Evolutionary conservation across 2,797 vertebrate genomes (phyloP).

Genomic region (Moxostoma hubbsi): DNA sequence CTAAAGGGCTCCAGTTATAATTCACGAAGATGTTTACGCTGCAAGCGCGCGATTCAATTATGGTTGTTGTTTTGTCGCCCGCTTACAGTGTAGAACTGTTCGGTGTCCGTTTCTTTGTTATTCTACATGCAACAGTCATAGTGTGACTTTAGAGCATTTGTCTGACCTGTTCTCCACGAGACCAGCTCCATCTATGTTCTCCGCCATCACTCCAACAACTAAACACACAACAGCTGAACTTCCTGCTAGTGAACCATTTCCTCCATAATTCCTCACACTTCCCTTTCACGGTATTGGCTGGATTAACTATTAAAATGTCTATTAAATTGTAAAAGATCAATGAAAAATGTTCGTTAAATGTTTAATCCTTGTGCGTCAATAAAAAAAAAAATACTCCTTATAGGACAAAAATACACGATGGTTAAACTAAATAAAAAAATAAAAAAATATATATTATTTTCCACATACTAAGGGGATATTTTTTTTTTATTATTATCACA

Average conservation of each 20-base stretch:
- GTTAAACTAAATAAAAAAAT: too few relatives aligned
- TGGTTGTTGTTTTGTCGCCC: not conserved
- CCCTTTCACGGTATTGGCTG: conserved; percentile 24
- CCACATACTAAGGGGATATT: too few relatives aligned
- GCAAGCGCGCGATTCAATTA: not conserved
- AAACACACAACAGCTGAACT: conserved; percentile 21
- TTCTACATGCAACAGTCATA: not conserved
- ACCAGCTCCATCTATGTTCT: conserved; percentile 81
- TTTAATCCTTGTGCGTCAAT: too few relatives aligned
- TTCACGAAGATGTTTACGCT: not conserved
- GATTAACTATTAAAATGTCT: not conserved
- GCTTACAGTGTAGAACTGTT: not conserved
- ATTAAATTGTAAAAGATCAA: too few relatives aligned
- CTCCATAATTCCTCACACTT: not conserved
- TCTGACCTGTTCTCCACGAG: conserved; percentile 82
- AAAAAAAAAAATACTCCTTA: too few relatives aligned
- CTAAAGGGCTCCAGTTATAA: not conserved
- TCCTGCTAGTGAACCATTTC: conserved; percentile 72
- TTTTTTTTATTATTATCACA: too few relatives aligned
- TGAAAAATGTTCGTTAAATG: too few relatives aligned
- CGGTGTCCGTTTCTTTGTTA: not conserved
- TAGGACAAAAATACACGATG: too few relatives aligned
- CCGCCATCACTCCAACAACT: conserved; percentile 82
- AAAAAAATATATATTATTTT: too few relatives aligned
- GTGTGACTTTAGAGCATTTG: not conserved